Percentiles rank a stretch among this genome's conserved stretches.
phyloP scores from a whole-genome alignment of 2,888 invertebrate genomes.

The Ennomos erosarius region DNA sequence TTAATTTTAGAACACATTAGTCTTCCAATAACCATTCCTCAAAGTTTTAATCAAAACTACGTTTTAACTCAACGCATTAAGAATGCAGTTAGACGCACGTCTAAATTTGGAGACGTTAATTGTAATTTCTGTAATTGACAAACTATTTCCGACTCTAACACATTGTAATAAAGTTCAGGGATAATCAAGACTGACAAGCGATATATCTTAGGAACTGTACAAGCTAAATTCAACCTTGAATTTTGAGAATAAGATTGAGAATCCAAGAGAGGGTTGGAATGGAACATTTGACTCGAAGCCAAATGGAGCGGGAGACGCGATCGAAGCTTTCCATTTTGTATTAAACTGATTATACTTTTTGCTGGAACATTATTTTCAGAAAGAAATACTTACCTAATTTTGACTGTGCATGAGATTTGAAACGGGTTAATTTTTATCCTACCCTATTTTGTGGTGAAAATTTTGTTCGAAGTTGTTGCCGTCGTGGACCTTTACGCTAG shows the following conservation, averaged over 20 bases:
- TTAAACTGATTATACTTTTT: constrained; percentile 36
- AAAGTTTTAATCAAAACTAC: constrained; percentile 1
- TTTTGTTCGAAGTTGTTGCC: too few species aligned
- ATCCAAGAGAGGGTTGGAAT: constrained; percentile 11
- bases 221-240: constrained; percentile 23
- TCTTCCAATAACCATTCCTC: too few species aligned
- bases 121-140: constrained; percentile 29
- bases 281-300: constrained; percentile 40
- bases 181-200: constrained; percentile 30
- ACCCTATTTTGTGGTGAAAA: too few species aligned
- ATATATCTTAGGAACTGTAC: constrained; percentile 23
- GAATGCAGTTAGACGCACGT: constrained; percentile 3
- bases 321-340: constrained; percentile 38
- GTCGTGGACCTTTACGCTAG: too few species aligned
- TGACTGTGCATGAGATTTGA: too few species aligned
- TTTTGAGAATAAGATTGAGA: constrained; percentile 20
- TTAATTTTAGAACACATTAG: too few species aligned
- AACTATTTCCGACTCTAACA: constrained; percentile 38
- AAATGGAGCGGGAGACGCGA: constrained; percentile 35
- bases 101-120: constrained; percentile 13
- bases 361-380: neutral
- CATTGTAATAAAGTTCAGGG: constrained; percentile 37
- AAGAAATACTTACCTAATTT: neutral
- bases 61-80: constrained; percentile 5
- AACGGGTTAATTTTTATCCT: too few species aligned